Base-by-base conservation (phyloP, 1,140 invertebrate genomes). In the Riptortus pedestris region DNA sequence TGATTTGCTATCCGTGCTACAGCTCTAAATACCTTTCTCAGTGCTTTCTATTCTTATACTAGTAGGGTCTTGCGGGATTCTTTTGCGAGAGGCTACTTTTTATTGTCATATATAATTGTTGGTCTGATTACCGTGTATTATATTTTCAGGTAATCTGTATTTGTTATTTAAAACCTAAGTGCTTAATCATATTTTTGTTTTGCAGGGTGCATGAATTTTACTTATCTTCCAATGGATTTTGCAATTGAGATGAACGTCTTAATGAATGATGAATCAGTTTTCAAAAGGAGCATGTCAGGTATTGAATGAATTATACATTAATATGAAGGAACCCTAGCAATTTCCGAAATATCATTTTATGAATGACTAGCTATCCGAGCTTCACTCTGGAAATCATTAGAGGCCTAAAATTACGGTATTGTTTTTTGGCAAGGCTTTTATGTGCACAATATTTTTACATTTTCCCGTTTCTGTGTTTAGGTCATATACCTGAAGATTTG, bases 161-260 rank as follows among this genome's bases (percentile, higher is more conserved):
- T 7, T 5, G 14, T 38, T 7, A 38, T 38, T 7, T 7, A 38
- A 38, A 38, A 38, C 14, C 5, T 14, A 7, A 14, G 14, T 38
- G 14, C 5, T 14, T 7, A 38, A 7, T 5, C 5, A 27, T 62
- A 62, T 47, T 26, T 20, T 52, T 29, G 24, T 28, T 66, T 64
- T 14, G n/a, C 52, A 70, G 85, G 82, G 24, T 90, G 87, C 71
- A 81, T 86, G 66, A 85, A 86, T 70, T 73, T 90, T 1, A 83
- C 81, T 1, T 89, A 88, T 69, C 80, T 82, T 64, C 85, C 85
- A 1, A 83, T 84, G 43, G 86, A 86, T 63, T 88, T 88, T 68
- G 81, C 84, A 31, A 83, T 89, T 65, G 83, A 83, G 47, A 76
- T 85, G 1, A 79, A 82, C 57, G 78, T 88, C 71, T 74, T 79